Conservation (phyloP, 1,140 invertebrate species). For the Antheraea mylitta region DNA sequence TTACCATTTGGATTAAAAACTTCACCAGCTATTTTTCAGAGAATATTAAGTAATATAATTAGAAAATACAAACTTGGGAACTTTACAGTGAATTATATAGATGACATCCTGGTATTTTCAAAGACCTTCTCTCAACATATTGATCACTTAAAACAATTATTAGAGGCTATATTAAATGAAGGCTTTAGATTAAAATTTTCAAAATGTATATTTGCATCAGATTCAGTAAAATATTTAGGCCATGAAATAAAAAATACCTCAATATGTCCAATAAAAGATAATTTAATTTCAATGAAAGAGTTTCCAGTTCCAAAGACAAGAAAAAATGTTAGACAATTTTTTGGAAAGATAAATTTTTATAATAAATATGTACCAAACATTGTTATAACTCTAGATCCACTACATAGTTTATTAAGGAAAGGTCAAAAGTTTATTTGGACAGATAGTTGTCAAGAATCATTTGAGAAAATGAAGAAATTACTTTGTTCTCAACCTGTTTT, state of each 20-base stretch:
- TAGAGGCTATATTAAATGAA: conserved; percentile 18
- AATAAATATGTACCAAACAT: conserved; percentile 23
- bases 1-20: conserved; percentile 17
- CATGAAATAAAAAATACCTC: conserved; percentile 30
- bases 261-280: conserved; percentile 25
- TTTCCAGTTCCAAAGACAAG: conserved; percentile 22
- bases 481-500: conserved; percentile 16
- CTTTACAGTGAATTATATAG: conserved; percentile 15
- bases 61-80: conserved; percentile 12
- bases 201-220: conserved; percentile 28
- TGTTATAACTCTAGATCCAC: conserved; percentile 22
- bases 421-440: conserved; percentile 19
- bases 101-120: conserved; percentile 17
- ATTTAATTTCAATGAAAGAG: conserved; percentile 23
- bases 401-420: conserved; percentile 29
- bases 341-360: conserved; percentile 30
- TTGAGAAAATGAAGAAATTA: conserved; percentile 17
- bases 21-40: conserved; percentile 18
- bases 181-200: conserved; percentile 28
- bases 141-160: conserved; percentile 14
- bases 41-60: conserved; percentile 22
- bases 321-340: conserved; percentile 26
- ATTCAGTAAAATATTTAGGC: conserved; percentile 27
- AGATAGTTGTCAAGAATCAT: conserved; percentile 15
- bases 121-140: conserved; percentile 18